A percentile compares a stretch with the other conserved stretches of the same genome.
phyloP scores from a whole-genome alignment of 2,888 invertebrate genomes.

The Lithosia quadra region DNA sequence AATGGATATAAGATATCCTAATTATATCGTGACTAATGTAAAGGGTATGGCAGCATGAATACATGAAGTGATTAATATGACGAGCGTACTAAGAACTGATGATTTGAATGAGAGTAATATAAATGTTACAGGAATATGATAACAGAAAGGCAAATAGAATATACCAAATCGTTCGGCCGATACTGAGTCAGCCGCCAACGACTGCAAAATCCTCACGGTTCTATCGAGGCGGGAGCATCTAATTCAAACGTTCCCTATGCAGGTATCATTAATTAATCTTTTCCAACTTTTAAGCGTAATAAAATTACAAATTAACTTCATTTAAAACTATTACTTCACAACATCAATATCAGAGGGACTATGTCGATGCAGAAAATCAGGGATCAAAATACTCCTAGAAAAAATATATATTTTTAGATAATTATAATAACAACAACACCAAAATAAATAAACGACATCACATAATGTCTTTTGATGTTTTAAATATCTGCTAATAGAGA shows the following conservation, averaged over 20 bases:
- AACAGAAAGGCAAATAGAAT: slow-evolving; percentile 65
- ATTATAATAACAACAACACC: slow-evolving; percentile 80
- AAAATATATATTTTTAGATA: slow-evolving; percentile 68
- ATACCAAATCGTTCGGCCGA: slow-evolving; percentile 77
- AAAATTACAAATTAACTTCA: slow-evolving; percentile 70
- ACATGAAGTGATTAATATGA: slow-evolving; percentile 63
- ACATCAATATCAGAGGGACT: slow-evolving; percentile 84
- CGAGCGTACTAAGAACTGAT: slow-evolving; percentile 64
- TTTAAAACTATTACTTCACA: slow-evolving; percentile 79
- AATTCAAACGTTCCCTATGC: slow-evolving; percentile 79
- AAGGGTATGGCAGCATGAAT: slow-evolving; percentile 64
- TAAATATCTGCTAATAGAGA: slow-evolving; percentile 82
- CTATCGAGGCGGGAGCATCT: slow-evolving; percentile 83
- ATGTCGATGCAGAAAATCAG: slow-evolving; percentile 82
- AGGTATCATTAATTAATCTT: slow-evolving; percentile 69
- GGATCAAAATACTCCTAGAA: slow-evolving; percentile 80
- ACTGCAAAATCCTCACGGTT: slow-evolving; percentile 77
- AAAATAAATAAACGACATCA: slow-evolving; percentile 82
- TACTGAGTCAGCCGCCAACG: slow-evolving; percentile 74
- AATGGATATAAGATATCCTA: slow-evolving; percentile 64
- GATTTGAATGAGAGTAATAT: slow-evolving; percentile 43
- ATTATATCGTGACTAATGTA: slow-evolving; percentile 62
- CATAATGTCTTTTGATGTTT: slow-evolving; percentile 77
- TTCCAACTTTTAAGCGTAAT: slow-evolving; percentile 69
- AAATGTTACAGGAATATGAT: slow-evolving; percentile 62